Conservation (phyloP, 2,888 invertebrate species). For the Nomada fucata region DNA sequence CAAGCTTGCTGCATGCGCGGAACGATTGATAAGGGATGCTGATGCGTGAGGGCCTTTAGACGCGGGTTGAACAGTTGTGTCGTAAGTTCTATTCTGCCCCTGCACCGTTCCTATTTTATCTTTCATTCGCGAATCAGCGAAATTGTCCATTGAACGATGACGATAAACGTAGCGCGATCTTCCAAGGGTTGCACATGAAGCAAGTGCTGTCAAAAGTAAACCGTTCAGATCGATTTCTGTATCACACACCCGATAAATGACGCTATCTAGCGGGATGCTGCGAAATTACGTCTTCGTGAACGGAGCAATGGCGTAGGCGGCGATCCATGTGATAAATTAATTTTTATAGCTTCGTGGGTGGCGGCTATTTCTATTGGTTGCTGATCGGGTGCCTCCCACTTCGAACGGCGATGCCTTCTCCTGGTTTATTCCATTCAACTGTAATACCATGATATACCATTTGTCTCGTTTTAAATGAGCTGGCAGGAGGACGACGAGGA, state of each 20-base stretch:
- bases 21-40: no score
- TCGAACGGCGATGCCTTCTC: conserved; percentile 63
- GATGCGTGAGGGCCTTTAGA: no score
- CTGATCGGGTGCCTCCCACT: conserved; percentile 79
- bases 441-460: conserved; percentile 56
- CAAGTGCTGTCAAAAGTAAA: no score
- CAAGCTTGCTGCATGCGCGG: no score
- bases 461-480: conserved; percentile 56
- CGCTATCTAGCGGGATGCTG: conserved; percentile 75
- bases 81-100: no score
- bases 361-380: conserved; percentile 79
- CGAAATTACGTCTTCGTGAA: conserved; percentile 54
- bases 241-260: conserved; percentile 70
- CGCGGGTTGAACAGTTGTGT: no score
- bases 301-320: conserved; percentile 81
- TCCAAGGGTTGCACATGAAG: no score
- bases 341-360: conserved; percentile 80
- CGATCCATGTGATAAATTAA: conserved; percentile 80
- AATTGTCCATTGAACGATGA: no score
- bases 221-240: neutral
- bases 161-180: no score
- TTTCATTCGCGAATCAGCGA: no score
- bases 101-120: no score
- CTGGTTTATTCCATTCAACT: conserved; percentile 63
- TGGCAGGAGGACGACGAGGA: conserved; percentile 30